phyloP scores from a whole-genome alignment of 2,797 vertebrate genomes.

The Ciconia nigra region DNA sequence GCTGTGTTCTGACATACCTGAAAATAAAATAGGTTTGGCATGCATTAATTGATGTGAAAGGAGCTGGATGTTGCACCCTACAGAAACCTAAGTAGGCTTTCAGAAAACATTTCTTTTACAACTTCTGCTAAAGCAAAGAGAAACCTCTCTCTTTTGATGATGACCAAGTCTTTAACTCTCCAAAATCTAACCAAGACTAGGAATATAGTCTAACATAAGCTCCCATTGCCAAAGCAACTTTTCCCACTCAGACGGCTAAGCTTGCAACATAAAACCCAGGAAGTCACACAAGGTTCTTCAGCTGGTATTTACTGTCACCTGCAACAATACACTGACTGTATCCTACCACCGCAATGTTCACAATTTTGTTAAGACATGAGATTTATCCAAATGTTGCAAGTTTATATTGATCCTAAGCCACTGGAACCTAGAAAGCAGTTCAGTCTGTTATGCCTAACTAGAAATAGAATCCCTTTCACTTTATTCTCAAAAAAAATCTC shows the following conservation, averaged over 20 bases:
- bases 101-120: not conserved
- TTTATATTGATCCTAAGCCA: not conserved
- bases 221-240: not conserved
- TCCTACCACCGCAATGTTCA: not conserved
- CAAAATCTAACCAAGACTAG: not conserved
- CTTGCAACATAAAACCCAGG: not conserved
- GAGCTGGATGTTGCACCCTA: not conserved
- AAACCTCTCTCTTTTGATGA: not conserved
- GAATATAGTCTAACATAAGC: not conserved
- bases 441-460: not conserved
- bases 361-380: not conserved
- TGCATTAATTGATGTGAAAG: conserved; percentile 41
- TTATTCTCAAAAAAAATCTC: not conserved
- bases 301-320: not conserved
- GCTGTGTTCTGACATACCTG: conserved; percentile 76
- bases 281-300: not conserved
- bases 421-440: not conserved
- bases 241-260: not conserved
- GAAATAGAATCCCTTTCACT: not conserved
- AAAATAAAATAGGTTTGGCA: conserved; percentile 72
- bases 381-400: not conserved
- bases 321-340: not conserved
- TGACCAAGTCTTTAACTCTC: not conserved
- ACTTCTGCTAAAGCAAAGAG: not conserved
- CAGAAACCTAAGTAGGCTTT: not conserved